Conservation (phyloP, 2,888 invertebrate genomes). For the Chrysolina oricalcia region DNA sequence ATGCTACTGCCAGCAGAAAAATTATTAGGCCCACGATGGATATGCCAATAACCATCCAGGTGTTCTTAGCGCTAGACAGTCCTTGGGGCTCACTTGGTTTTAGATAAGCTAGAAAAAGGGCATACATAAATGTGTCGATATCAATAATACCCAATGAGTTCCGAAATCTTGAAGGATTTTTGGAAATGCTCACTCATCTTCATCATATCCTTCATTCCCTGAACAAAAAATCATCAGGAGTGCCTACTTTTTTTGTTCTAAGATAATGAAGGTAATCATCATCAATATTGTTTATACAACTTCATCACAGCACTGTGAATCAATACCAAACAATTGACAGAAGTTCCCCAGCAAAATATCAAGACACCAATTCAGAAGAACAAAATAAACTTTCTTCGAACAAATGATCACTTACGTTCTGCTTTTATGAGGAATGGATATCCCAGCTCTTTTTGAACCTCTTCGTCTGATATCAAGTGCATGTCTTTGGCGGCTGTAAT, state of each 20-base stretch:
- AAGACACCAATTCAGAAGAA: too few species aligned
- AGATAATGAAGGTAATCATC: too few species aligned
- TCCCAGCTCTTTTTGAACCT: conserved; percentile 83
- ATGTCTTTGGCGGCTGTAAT: conserved; percentile 88
- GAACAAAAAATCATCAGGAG: too few species aligned
- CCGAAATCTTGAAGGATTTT: neutral
- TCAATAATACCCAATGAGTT: neutral
- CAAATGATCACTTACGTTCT: conserved; percentile 81
- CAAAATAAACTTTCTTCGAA: too few species aligned
- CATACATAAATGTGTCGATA: neutral
- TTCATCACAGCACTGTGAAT: too few species aligned
- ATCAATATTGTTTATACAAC: too few species aligned
- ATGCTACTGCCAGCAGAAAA: conserved; percentile 74
- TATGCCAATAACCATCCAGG: conserved; percentile 80
- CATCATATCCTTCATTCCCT: too few species aligned
- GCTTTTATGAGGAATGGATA: conserved; percentile 84
- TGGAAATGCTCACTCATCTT: too few species aligned
- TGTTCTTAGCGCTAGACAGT: conserved; percentile 73
- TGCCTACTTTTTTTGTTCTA: too few species aligned
- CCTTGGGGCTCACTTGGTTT: conserved; percentile 79
- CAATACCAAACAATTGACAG: too few species aligned
- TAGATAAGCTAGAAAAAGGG: conserved; percentile 77
- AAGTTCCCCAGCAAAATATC: too few species aligned
- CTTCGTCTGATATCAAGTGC: conserved; percentile 84
- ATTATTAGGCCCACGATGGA: conserved; percentile 77